Base-by-base conservation (phyloP, 2,797 vertebrate species). In the Phoebastria nigripes region DNA sequence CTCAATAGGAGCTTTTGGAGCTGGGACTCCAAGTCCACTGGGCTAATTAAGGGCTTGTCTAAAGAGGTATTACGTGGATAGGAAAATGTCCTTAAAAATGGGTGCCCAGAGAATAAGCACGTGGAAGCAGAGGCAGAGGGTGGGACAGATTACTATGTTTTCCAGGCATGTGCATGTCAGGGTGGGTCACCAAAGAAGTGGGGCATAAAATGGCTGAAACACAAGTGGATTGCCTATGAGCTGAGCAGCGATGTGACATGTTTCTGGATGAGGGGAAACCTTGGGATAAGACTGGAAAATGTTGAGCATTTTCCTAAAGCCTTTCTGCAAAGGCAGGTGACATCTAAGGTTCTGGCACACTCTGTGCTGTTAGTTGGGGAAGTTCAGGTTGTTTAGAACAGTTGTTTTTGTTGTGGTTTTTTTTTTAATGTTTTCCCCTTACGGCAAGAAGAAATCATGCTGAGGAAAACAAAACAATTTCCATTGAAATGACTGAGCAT, bases 51-150 rank as follows among this genome's bases (percentile, higher is more conserved):
- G 13, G 21, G 12, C 19, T 12, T 41, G 6, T 56, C 39, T 49
- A 37, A 55, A 61, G 25, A 58, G 41, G 2, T 65, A 19, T 41
- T n/a, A 24, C 1, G 4, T 26, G 12, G 18, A 20, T 31, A 49
- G 8, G 14, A 61, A 93, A 81, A 84, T 31, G 12, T 39, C 47
- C 39, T 61, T 70, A 22, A 63, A 63, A 93, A 39, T 22, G 24
- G 9, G 29, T 67, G 19, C 44, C 39, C n/a, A 22, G 46, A n/a
- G 39, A 77, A 22, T 0, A 4, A 37, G 11, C 31, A 13, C 0
- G 0, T 58, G 59, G 79, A 76, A 63, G 25, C 5, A 0, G 29
- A 81, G 39, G 55, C 31, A 65, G 47, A 80, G 42, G 6, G 15
- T 72, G 39, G 51, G 35, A 47, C 6, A 55, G 28, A 8, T 29